Conservation (phyloP, 2,888 invertebrate genomes). For the Phymatocera aterrima region DNA sequence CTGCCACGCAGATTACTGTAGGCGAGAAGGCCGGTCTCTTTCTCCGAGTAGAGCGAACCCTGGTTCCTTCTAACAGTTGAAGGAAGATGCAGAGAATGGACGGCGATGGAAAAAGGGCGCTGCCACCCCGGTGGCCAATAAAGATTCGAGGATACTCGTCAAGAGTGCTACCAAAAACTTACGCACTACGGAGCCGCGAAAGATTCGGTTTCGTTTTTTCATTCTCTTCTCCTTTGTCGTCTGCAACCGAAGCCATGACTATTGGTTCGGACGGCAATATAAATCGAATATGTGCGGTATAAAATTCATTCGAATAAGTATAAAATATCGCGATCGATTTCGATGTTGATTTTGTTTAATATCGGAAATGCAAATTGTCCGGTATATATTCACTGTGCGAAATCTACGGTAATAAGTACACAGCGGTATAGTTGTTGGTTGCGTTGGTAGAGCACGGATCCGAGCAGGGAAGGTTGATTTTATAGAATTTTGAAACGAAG, state of each 20-base stretch:
- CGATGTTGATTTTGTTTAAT: not conserved
- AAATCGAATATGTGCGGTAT: too few relatives aligned
- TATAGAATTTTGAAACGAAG: conserved; percentile 19
- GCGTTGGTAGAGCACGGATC: not conserved
- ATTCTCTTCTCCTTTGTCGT: not conserved
- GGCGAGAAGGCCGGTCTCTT: conserved; percentile 53
- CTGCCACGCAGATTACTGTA: conserved; percentile 61
- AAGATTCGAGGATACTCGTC: conserved; percentile 31
- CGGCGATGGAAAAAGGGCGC: not conserved
- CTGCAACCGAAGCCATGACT: not conserved
- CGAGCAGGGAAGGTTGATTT: not conserved
- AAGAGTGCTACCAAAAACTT: conserved; percentile 7
- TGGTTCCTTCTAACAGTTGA: not conserved
- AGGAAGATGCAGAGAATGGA: not conserved
- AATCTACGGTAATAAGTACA: conserved; percentile 1
- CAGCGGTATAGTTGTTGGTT: conserved; percentile 6
- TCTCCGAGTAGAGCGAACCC: not conserved
- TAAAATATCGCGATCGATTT: too few relatives aligned
- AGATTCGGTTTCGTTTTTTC: not conserved
- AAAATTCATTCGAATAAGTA: too few relatives aligned
- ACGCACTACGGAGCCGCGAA: not conserved
- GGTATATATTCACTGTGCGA: not conserved
- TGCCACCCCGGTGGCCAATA: conserved; percentile 26
- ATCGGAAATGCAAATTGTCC: not conserved
- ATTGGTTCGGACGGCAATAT: not conserved